Percentiles rank a stretch among this genome's conserved stretches.
These are phyloP conservation scores for Micromys minutus DNA, from an alignment of 2,113 vertebrate species.

Conservation along the genomic window DNA sequence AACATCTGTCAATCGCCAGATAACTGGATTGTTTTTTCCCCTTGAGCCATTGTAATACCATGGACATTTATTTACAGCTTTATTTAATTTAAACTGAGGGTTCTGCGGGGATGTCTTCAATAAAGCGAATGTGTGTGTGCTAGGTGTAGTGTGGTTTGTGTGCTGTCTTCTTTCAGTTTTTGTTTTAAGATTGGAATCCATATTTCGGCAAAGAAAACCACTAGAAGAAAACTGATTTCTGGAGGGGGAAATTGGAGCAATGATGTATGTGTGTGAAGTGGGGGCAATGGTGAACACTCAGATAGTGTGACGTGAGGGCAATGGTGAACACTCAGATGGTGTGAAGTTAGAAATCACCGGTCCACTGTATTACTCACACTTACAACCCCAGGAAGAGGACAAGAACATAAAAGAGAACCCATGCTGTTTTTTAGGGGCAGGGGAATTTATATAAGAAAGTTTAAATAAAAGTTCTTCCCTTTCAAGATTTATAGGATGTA, in stretches of 20 bases:
- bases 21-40: conserved; percentile 20
- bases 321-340: conserved; percentile 69
- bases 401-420: conserved; percentile 77
- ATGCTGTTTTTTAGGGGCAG: conserved; percentile 69
- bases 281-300: no score
- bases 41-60: neutral
- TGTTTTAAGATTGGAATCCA: conserved; percentile 40
- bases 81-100: conserved; percentile 51
- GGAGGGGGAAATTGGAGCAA: conserved; percentile 34
- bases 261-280: no score
- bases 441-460: conserved; percentile 72
- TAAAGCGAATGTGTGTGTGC: conserved; percentile 1
- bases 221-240: conserved; percentile 63
- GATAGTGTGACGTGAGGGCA: neutral
- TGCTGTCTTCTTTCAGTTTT: neutral
- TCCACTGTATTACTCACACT: conserved; percentile 75
- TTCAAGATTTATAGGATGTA: conserved; percentile 77
- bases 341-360: conserved; percentile 73
- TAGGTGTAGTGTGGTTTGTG: neutral
- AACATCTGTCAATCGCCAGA: neutral
- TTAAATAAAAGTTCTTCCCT: conserved; percentile 73
- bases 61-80: conserved; percentile 27
- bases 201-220: conserved; percentile 53
- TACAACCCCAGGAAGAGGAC: conserved; percentile 70
- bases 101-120: conserved; percentile 28